Percentiles rank a stretch among this genome's conserved stretches.
phyloP scores from a whole-genome alignment of 2,797 vertebrate species.

The Otolemur crassicaudatus region DNA sequence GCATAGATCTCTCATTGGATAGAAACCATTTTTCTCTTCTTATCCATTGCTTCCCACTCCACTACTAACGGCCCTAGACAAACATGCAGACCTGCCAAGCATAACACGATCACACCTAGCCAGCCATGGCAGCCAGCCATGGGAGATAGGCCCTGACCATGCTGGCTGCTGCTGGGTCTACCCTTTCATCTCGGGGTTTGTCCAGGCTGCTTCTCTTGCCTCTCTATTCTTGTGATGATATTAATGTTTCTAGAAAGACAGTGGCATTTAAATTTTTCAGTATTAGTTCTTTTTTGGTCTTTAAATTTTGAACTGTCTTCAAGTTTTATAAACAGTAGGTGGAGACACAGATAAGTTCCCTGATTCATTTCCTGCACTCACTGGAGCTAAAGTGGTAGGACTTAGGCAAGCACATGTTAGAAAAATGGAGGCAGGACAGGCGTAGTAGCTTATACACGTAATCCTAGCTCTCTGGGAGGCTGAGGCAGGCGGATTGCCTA shows the following conservation, averaged over 20 bases:
- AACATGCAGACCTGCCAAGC: constrained; percentile 72
- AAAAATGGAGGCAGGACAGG: neutral
- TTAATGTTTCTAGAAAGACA: constrained; percentile 50
- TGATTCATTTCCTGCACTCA: neutral
- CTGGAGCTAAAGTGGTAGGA: neutral
- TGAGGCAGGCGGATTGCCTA: no score
- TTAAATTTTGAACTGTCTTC: neutral
- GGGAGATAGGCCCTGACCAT: constrained; percentile 68
- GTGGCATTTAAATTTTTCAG: neutral
- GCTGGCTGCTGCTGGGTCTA: neutral
- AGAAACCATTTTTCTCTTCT: constrained; percentile 74
- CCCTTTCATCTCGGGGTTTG: neutral
- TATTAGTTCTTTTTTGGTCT: neutral
- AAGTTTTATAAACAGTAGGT: constrained; percentile 51
- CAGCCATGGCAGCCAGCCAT: constrained; percentile 57
- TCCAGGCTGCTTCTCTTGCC: constrained; percentile 47
- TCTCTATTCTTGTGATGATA: neutral
- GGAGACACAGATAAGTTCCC: neutral
- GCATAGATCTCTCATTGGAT: constrained; percentile 58
- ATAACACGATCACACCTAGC: constrained; percentile 81
- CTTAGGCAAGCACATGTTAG: neutral
- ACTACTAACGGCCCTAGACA: constrained; percentile 62
- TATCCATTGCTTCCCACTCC: constrained; percentile 66
- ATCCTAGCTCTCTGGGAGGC: no score
- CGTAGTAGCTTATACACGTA: no score